Conservation (phyloP, 1,140 invertebrate species). For the Caenorhabditis brenneri region DNA sequence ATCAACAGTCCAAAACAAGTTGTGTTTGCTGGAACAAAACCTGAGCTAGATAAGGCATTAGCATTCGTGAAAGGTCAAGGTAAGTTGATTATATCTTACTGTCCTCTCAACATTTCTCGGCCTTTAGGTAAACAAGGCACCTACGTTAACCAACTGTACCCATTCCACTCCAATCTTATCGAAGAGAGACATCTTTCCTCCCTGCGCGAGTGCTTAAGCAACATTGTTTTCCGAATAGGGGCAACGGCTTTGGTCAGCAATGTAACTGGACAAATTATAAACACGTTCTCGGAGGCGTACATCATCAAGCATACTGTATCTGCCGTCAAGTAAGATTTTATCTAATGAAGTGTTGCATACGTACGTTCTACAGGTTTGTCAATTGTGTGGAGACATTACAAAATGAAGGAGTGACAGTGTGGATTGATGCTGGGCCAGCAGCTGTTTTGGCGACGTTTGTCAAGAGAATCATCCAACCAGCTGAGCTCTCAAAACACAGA, state of each 20-base stretch:
- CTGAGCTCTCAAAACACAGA: neutral
- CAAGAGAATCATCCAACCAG: neutral
- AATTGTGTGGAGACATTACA: conserved; percentile 27
- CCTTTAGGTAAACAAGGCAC: conserved; percentile 16
- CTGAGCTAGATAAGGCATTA: conserved; percentile 28
- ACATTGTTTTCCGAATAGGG: conserved; percentile 22
- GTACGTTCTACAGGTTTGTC: conserved; percentile 12
- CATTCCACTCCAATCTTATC: conserved; percentile 56
- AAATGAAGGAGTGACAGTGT: conserved; percentile 37
- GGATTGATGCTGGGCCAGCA: conserved; percentile 49
- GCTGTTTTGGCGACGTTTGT: conserved; percentile 16
- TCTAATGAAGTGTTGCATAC: neutral
- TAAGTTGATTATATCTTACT: neutral
- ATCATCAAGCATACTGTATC: conserved; percentile 45
- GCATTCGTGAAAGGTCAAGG: conserved; percentile 41
- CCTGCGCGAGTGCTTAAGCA: neutral
- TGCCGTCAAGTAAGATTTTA: conserved; percentile 19
- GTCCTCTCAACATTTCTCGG: neutral
- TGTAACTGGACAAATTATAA: conserved; percentile 44
- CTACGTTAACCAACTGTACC: conserved; percentile 50
- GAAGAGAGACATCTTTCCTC: conserved; percentile 28
- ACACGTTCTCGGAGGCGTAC: conserved; percentile 38
- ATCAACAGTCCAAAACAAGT: conserved; percentile 56
- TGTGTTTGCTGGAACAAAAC: conserved; percentile 47
- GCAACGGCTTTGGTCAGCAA: conserved; percentile 53